Evolutionary conservation across 1,140 invertebrate species (phyloP).

Genomic region (Macrosteles quadrilineatus): DNA sequence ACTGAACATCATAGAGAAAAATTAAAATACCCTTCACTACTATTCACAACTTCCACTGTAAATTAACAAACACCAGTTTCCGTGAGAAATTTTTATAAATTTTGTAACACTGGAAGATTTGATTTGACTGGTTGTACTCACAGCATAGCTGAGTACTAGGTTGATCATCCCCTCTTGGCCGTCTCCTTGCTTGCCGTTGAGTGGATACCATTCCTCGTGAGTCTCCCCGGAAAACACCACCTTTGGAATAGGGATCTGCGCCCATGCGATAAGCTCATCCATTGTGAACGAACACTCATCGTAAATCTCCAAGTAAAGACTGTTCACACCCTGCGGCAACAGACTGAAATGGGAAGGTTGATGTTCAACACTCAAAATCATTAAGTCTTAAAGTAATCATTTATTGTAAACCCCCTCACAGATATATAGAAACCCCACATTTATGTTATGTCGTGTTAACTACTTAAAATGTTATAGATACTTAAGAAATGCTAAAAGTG

Average conservation of each 20-base stretch:
- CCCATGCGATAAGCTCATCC: conserved; percentile 95
- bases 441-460: no score
- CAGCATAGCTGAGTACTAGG: conserved; percentile 73
- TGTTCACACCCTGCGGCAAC: conserved; percentile 82
- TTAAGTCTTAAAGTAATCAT: conserved; percentile 13
- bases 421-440: no score
- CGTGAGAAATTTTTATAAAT: no score
- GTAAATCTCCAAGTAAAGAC: conserved; percentile 91
- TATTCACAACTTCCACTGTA: no score
- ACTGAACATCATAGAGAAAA: no score
- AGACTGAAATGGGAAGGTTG: conserved; percentile 67
- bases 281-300: conserved; percentile 96
- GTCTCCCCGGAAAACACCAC: conserved; percentile 84
- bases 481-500: no score
- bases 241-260: conserved; percentile 79
- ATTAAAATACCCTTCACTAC: no score
- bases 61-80: no score
- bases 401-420: no score
- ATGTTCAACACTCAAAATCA: conserved; percentile 36
- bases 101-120: no score
- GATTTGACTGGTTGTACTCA: no score
- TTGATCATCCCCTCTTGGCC: conserved; percentile 87
- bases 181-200: conserved; percentile 92
- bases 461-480: no score
- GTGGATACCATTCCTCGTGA: conserved; percentile 89